These are phyloP conservation scores for Hemiprocne comata DNA, from an alignment of 2,113 vertebrate species.

Conservation along the genomic window DNA sequence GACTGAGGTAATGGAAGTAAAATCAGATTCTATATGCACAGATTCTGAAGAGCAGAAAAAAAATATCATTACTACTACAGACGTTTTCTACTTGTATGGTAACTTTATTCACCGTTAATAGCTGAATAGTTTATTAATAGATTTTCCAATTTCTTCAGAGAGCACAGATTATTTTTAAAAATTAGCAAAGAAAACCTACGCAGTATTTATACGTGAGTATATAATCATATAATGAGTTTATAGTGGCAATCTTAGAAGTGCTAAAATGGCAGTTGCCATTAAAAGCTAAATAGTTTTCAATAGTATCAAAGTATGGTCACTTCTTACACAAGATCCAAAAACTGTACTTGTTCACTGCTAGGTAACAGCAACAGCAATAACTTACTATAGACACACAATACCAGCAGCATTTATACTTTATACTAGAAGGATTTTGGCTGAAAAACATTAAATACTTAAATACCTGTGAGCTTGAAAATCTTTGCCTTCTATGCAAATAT, in stretches of 20 bases:
- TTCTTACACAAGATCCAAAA: neutral
- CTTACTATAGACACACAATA: neutral
- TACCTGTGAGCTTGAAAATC: conserved; percentile 92
- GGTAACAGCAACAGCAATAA: neutral
- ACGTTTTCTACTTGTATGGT: neutral
- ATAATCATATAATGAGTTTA: neutral
- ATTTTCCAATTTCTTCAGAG: neutral
- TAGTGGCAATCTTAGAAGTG: neutral
- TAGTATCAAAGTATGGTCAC: neutral
- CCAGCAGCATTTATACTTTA: neutral
- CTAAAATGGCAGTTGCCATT: neutral
- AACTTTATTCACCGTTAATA: neutral
- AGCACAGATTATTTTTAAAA: neutral
- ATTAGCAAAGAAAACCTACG: neutral
- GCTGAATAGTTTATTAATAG: neutral
- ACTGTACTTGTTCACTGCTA: neutral
- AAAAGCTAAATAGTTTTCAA: neutral
- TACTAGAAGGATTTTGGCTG: neutral
- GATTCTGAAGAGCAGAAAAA: neutral
- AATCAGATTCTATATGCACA: neutral
- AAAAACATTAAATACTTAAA: neutral
- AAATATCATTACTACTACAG: neutral
- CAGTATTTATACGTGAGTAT: neutral
- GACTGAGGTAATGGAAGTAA: neutral
- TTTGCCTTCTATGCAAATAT: conserved; percentile 84